Conservation (phyloP, 1,140 invertebrate species). For the Cylas formicarius region DNA sequence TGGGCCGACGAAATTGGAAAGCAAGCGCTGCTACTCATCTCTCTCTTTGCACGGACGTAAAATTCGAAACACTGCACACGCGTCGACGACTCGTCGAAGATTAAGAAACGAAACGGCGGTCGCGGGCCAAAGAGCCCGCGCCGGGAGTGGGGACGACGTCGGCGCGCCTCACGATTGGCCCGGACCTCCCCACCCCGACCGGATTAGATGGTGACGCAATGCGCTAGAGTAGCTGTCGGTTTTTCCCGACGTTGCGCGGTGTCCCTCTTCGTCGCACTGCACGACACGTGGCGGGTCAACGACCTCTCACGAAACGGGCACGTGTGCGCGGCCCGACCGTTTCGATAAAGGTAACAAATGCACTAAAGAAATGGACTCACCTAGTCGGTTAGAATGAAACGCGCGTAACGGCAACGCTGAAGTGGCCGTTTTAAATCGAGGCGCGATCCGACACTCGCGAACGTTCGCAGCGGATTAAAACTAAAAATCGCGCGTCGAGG, state of each 20-base stretch:
- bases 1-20: neutral
- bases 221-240: conserved; percentile 26
- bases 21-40: too few relatives aligned
- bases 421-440: too few relatives aligned
- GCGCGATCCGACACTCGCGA: too few relatives aligned
- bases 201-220: conserved; percentile 27
- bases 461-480: neutral
- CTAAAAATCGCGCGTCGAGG: neutral
- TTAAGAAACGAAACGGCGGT: conserved; percentile 30
- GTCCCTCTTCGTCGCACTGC: conserved; percentile 20
- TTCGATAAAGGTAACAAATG: neutral
- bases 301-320: conserved; percentile 25
- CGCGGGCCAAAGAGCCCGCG: conserved; percentile 19
- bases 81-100: conserved; percentile 17
- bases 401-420: too few relatives aligned
- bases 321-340: conserved; percentile 7
- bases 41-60: conserved; percentile 9
- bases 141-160: conserved; percentile 9
- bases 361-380: conserved; percentile 5
- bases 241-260: conserved; percentile 7
- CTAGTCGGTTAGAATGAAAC: too few relatives aligned
- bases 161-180: conserved; percentile 14
- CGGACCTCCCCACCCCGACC: conserved; percentile 17
- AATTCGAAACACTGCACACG: conserved; percentile 18
- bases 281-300: conserved; percentile 34